phyloP scores from a whole-genome alignment of 2,113 vertebrate genomes.

The Tachysurus fulvidraco region DNA sequence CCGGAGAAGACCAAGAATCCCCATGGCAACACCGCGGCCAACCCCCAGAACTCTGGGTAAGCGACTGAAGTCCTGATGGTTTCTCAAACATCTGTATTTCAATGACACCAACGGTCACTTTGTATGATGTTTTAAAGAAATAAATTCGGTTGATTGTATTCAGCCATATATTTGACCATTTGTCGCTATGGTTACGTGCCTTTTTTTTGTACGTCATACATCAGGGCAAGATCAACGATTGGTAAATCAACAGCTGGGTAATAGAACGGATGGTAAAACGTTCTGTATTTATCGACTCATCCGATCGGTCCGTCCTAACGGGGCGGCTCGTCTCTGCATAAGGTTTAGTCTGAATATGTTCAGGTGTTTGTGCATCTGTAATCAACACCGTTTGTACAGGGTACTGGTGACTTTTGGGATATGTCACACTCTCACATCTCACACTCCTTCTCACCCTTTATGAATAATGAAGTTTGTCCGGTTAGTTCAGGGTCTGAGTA shows the following conservation, averaged over 20 bases:
- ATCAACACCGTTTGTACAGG: not conserved
- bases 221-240: not conserved
- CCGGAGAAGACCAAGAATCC: constrained; percentile 73
- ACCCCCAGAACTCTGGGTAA: constrained; percentile 70
- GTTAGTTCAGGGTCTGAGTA: not conserved
- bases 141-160: not conserved
- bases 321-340: not conserved
- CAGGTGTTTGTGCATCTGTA: no score
- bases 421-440: not conserved
- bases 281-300: not conserved
- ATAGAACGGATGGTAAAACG: not conserved
- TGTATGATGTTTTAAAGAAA: not conserved
- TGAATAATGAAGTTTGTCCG: constrained; percentile 19
- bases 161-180: not conserved
- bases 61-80: not conserved
- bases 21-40: constrained; percentile 62
- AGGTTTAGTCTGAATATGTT: not conserved
- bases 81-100: not conserved
- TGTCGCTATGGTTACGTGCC: not conserved
- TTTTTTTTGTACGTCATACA: not conserved
- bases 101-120: not conserved
- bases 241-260: no score
- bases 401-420: not conserved
- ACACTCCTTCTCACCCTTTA: not conserved
- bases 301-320: no score